A percentile compares a stretch with the other conserved stretches of the same genome.
Conservation (phyloP, 2,888 invertebrate genomes). For the Xylota segnis region DNA sequence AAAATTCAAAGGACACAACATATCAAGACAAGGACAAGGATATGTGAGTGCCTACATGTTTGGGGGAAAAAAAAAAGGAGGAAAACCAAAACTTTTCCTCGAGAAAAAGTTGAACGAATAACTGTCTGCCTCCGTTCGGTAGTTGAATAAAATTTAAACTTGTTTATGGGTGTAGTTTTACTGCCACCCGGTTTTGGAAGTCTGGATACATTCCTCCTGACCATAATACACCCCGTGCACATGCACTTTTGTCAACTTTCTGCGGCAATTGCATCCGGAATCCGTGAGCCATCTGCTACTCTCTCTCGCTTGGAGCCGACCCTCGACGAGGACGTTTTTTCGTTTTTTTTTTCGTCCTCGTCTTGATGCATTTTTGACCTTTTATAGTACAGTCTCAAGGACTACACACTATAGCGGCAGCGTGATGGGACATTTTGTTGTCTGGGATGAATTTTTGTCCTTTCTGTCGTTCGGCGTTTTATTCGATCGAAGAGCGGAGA, state of each 20-base stretch:
- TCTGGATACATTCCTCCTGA: conserved; percentile 46
- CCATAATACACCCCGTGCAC: conserved; percentile 60
- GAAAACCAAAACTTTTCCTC: conserved; percentile 12
- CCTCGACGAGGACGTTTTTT: conserved; percentile 24
- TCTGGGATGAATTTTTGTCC: conserved; percentile 52
- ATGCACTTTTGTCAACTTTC: conserved; percentile 75
- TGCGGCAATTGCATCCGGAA: conserved; percentile 71
- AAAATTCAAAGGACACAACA: conserved; percentile 39
- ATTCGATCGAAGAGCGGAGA: conserved; percentile 45
- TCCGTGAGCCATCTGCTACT: conserved; percentile 61
- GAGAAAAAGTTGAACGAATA: conserved; percentile 60
- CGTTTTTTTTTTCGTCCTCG: conserved; percentile 7
- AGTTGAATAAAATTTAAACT: conserved; percentile 75
- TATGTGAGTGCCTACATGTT: conserved; percentile 35
- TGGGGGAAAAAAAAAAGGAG: conserved; percentile 35
- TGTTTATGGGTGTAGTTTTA: conserved; percentile 71
- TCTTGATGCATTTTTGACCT: conserved; percentile 42
- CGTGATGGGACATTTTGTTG: conserved; percentile 52
- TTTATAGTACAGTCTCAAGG: conserved; percentile 63
- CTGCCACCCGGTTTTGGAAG: conserved; percentile 39
- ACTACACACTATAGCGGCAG: conserved; percentile 23
- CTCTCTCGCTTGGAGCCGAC: conserved; percentile 10
- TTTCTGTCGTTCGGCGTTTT: conserved; percentile 24
- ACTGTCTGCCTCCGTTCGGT: conserved; percentile 59
- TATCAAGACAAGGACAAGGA: conserved; percentile 31